These are phyloP conservation scores for Sebastes kiyomatsui DNA, from an alignment of 2,797 vertebrate genomes.

Conservation along the genomic window DNA sequence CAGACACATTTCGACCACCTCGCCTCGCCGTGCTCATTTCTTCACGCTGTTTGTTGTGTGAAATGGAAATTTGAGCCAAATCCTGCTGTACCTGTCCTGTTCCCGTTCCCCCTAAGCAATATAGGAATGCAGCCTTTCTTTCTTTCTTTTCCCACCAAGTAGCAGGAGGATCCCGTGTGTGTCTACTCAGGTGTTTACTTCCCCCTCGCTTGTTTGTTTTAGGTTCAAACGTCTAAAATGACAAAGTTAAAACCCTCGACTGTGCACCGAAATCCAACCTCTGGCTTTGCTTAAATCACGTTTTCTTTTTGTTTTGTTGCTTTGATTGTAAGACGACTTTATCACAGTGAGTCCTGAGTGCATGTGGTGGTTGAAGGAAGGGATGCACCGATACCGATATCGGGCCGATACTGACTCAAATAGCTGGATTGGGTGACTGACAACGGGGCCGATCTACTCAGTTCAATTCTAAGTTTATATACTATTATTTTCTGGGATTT, in stretches of 20 bases:
- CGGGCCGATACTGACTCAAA: too few species aligned
- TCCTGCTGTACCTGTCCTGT: slow-evolving; percentile 28
- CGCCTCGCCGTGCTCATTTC: background rate
- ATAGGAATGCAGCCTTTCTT: slow-evolving; percentile 1
- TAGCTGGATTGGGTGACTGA: too few species aligned
- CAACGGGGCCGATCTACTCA: too few species aligned
- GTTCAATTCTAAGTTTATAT: too few species aligned
- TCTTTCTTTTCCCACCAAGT: background rate
- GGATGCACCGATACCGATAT: too few species aligned
- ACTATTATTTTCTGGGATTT: too few species aligned
- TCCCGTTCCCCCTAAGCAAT: background rate
- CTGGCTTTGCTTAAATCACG: background rate
- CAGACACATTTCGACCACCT: background rate
- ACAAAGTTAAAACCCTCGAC: background rate
- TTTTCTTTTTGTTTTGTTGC: background rate
- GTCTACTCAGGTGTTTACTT: background rate
- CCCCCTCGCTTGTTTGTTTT: background rate
- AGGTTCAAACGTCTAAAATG: background rate
- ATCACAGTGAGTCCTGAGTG: too few species aligned
- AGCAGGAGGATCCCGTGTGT: background rate
- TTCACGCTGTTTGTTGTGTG: background rate
- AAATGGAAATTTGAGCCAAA: slow-evolving; percentile 49
- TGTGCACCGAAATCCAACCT: background rate
- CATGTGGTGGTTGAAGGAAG: too few species aligned
- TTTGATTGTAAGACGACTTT: background rate